Base-by-base conservation (phyloP, 1,140 invertebrate genomes). In the Scaptomyza hsui region DNA sequence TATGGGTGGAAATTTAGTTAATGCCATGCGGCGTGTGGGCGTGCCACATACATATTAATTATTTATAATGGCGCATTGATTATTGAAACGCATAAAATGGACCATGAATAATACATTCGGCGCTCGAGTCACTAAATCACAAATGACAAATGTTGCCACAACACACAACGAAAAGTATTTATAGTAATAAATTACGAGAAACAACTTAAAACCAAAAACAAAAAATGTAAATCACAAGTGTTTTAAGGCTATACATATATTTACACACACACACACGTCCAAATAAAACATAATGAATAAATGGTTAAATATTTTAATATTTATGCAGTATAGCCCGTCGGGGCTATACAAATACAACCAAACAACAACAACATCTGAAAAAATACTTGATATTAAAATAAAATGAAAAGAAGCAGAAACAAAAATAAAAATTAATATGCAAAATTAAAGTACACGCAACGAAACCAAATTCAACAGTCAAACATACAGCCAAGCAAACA, bases 221-320 rank as follows among this genome's bases (percentile, higher is more conserved):
- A 19, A 24, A 7, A 57, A 15, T 56, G 37, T 15, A 45, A 63
- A 55, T 53, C 39, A 12, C 39, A 18, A 53, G 60, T 63, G 51
- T 44, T 37, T 19, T 24, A 35, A 16, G 41, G 5, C n/a, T 5
- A 13, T 24, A 19, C 13, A 5, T 35, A 12, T 19, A 16, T 41
- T 13, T 18, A 26, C 51, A 24, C 29, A 32, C 29, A 10, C 32
- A 29, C 26, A 29, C 26, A 29, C 6, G 1, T 9, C 4, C 24
- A 51, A 49, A 32, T 59, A 51, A 42, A 44, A 48, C 24, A 39
- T 32, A 32, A 41, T 49, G 10, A 24, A 12, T 41, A 80, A 80
- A 79, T 80, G 78, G 51, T 45, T 26, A 59, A 65, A 63, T 72
- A 63, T 49, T 61, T 57, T 55, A 42, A 62, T 68, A 72, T 76